Conservation (phyloP, 2,888 invertebrate species). For the Stenichneumon culpator region DNA sequence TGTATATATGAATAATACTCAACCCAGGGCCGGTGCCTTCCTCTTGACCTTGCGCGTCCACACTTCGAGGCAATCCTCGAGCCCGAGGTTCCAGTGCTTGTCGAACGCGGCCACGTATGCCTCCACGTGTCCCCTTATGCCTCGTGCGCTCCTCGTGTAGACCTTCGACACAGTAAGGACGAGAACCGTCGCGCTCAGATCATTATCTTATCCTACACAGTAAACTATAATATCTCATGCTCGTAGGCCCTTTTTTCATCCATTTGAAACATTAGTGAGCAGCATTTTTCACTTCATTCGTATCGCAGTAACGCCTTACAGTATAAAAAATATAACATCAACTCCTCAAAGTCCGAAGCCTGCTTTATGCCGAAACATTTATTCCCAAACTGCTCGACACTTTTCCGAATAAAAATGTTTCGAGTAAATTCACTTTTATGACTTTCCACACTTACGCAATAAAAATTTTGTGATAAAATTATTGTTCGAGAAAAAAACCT, state of each 20-base stretch:
- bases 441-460: neutral
- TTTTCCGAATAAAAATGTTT: neutral
- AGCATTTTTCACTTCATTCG: neutral
- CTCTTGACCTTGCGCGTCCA: conserved; percentile 89
- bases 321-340: neutral
- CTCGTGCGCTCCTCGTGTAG: conserved; percentile 90
- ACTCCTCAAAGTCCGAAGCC: neutral
- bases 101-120: conserved; percentile 95
- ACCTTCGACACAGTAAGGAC: conserved; percentile 86
- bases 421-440: neutral
- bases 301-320: neutral
- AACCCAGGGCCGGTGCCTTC: conserved; percentile 89
- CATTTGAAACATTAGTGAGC: neutral
- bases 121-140: conserved; percentile 91
- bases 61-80: conserved; percentile 93
- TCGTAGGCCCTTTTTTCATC: neutral
- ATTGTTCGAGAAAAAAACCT: neutral
- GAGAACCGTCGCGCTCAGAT: conserved; percentile 10
- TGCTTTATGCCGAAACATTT: neutral
- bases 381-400: neutral
- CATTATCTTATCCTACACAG: conserved; percentile 26
- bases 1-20: conserved; percentile 71
- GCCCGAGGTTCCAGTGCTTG: conserved; percentile 96
- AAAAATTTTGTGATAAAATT: neutral
- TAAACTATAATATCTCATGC: neutral